These are phyloP conservation scores for Lordiphosa clarofinis DNA, from an alignment of 1,140 invertebrate genomes.

Conservation along the genomic window DNA sequence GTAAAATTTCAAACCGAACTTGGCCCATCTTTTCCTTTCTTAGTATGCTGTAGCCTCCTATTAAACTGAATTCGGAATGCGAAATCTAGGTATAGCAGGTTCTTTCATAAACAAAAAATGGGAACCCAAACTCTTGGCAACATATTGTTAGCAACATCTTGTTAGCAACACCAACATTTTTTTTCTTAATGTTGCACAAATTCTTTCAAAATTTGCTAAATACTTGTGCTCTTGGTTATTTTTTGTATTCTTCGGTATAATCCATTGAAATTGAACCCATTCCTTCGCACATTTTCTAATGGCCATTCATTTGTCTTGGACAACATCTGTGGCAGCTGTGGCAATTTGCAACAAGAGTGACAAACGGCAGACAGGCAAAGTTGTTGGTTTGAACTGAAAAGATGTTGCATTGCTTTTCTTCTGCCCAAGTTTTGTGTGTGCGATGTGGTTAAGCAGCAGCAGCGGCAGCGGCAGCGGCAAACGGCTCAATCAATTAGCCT, in stretches of 20 bases:
- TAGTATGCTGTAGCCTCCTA: no score
- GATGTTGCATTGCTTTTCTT: background rate
- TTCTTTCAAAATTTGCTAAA: conserved; percentile 1
- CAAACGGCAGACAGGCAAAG: conserved; percentile 23
- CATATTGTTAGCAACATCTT: no score
- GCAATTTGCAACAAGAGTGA: conserved; percentile 23
- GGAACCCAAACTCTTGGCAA: background rate
- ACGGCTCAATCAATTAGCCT: conserved; percentile 71
- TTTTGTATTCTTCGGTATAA: no score
- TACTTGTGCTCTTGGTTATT: background rate
- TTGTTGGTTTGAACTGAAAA: background rate
- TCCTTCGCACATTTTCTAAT: conserved; percentile 36
- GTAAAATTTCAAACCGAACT: no score
- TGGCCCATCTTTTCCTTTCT: no score
- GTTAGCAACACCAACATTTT: no score
- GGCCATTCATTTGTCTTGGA: conserved; percentile 56
- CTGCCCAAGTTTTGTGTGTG: background rate
- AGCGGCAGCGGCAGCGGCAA: no score
- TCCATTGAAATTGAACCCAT: conserved; percentile 1
- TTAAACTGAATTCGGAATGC: no score
- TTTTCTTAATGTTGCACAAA: no score
- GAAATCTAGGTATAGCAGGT: no score
- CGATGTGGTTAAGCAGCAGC: conserved; percentile 27
- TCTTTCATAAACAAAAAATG: no score
- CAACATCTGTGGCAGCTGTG: conserved; percentile 38